Conservation (phyloP, 1,140 invertebrate genomes). For the Polyergus mexicanus region DNA sequence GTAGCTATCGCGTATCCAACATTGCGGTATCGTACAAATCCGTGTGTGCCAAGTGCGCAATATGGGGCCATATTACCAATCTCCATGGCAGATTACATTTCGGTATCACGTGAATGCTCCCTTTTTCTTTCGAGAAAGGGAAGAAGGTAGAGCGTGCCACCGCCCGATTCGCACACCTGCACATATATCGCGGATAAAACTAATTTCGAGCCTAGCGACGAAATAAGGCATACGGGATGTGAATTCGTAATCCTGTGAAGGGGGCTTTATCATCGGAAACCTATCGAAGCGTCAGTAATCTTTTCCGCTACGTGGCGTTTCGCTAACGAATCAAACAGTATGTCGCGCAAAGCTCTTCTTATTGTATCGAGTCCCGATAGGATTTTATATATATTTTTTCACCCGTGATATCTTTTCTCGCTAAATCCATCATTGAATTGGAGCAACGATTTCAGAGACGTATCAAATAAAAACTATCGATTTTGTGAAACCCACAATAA, state of each 20-base stretch:
- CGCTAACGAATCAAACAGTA: constrained; percentile 56
- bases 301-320: constrained; percentile 51
- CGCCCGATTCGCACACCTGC: constrained; percentile 45
- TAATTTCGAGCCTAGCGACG: constrained; percentile 61
- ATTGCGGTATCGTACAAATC: constrained; percentile 34
- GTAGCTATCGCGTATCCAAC: constrained; percentile 43
- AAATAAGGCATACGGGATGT: constrained; percentile 55
- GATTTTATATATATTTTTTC: constrained; percentile 11
- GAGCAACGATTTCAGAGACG: constrained; percentile 21
- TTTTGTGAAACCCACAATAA: neutral
- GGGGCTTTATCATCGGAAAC: constrained; percentile 61
- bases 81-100: constrained; percentile 50
- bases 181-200: constrained; percentile 41
- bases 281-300: constrained; percentile 66
- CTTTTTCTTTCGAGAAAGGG: neutral
- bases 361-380: constrained; percentile 21
- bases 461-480: constrained; percentile 31
- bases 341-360: constrained; percentile 38
- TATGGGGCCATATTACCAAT: constrained; percentile 20
- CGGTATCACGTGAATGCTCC: constrained; percentile 17
- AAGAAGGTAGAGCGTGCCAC: constrained; percentile 3
- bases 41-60: neutral
- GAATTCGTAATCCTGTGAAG: constrained; percentile 57
- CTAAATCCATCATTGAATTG: constrained; percentile 34
- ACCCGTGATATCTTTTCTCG: constrained; percentile 38